phyloP scores from a whole-genome alignment of 2,888 invertebrate genomes.

The Stegophylla sp. region DNA sequence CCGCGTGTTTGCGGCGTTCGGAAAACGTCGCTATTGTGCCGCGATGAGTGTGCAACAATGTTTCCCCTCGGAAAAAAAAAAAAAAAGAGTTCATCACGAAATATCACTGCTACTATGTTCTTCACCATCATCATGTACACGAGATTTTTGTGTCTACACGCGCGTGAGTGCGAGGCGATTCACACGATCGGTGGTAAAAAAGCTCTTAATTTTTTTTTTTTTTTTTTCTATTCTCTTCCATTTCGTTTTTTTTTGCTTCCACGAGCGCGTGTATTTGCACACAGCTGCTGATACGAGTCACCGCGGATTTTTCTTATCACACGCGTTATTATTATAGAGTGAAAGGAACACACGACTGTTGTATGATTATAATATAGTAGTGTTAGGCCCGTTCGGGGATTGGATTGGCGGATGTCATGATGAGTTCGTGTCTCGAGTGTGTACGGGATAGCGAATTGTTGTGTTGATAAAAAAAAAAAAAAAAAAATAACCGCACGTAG shows the following conservation, averaged over 20 bases:
- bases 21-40: constrained; percentile 50
- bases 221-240: neutral
- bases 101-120: neutral
- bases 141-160: neutral
- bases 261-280: constrained; percentile 39
- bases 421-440: constrained; percentile 27
- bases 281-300: neutral
- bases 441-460: too few relatives aligned
- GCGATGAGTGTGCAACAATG: constrained; percentile 55
- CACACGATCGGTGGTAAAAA: constrained; percentile 49
- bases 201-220: neutral
- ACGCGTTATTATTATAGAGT: neutral
- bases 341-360: constrained; percentile 5
- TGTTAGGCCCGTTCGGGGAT: neutral
- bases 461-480: too few relatives aligned
- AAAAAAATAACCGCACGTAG: too few relatives aligned
- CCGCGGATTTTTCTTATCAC: neutral
- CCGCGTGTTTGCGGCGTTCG: constrained; percentile 24
- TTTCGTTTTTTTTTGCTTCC: neutral
- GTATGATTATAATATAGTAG: too few relatives aligned
- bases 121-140: constrained; percentile 34
- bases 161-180: constrained; percentile 17
- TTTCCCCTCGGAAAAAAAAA: constrained; percentile 32
- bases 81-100: constrained; percentile 58
- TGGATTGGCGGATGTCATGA: neutral